Conservation (phyloP, 2,113 vertebrate species). For the Hucho hucho region DNA sequence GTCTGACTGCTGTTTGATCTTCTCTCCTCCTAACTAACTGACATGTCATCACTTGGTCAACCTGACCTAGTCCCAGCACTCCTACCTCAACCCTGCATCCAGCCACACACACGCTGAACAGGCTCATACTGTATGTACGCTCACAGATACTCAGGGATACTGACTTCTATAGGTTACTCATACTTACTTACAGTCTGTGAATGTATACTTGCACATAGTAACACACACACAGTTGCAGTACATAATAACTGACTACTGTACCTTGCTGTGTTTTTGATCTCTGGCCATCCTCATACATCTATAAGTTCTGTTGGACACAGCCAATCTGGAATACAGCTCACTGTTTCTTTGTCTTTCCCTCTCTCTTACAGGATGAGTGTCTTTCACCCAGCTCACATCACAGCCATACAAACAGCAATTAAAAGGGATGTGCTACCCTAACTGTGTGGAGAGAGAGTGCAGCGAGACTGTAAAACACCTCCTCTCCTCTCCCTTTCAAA, state of each 20-base stretch:
- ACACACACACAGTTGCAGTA: neutral
- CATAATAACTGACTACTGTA: neutral
- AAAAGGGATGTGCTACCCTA: conserved; percentile 71
- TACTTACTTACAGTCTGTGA: neutral
- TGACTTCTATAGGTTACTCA: conserved; percentile 1
- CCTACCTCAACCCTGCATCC: neutral
- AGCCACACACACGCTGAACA: conserved; percentile 4
- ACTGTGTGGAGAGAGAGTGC: conserved; percentile 53
- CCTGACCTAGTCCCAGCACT: conserved; percentile 49
- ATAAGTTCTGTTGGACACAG: neutral
- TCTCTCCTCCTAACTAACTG: conserved; percentile 39
- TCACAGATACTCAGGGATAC: neutral
- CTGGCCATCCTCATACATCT: neutral
- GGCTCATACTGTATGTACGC: neutral
- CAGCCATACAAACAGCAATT: conserved; percentile 71
- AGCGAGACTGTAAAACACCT: conserved; percentile 61
- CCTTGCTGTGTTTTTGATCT: conserved; percentile 7
- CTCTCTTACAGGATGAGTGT: conserved; percentile 55
- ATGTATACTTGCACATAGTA: neutral
- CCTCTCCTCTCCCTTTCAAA: conserved; percentile 71
- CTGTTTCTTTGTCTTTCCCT: conserved; percentile 14
- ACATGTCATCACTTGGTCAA: conserved; percentile 60
- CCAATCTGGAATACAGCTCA: neutral
- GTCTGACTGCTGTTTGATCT: conserved; percentile 69
- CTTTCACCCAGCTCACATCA: conserved; percentile 67